Evolutionary conservation across 1,140 invertebrate species (phyloP).

Genomic region (Cherax quadricarinatus): DNA sequence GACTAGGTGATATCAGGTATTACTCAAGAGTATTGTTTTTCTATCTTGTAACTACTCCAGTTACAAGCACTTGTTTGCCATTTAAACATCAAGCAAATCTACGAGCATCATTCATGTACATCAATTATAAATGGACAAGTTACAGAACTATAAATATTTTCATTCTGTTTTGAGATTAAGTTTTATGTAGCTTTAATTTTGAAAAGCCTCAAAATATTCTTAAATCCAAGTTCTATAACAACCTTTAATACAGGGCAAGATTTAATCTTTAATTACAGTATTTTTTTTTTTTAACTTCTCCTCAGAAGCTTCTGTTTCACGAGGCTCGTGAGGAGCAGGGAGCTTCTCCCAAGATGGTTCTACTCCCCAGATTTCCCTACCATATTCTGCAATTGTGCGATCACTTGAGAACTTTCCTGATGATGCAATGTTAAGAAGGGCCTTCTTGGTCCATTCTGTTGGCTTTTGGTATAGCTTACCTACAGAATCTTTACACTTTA

Average conservation of each 20-base stretch:
- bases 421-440: slow-evolving; percentile 96
- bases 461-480: slow-evolving; percentile 83
- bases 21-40: neutral
- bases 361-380: slow-evolving; percentile 96
- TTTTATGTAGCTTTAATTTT: neutral
- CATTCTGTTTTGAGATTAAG: neutral
- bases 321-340: slow-evolving; percentile 89
- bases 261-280: neutral
- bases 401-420: slow-evolving; percentile 99
- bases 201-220: neutral
- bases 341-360: slow-evolving; percentile 93
- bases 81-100: neutral
- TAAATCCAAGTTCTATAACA: neutral
- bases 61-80: neutral
- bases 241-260: neutral
- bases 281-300: neutral
- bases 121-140: neutral
- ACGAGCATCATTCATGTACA: neutral
- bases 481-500: slow-evolving; percentile 94
- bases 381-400: slow-evolving; percentile 97
- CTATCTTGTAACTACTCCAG: neutral
- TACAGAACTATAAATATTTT: neutral
- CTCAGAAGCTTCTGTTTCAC: slow-evolving; percentile 72
- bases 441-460: slow-evolving; percentile 95
- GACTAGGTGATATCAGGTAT: neutral